phyloP scores from a whole-genome alignment of 2,888 invertebrate genomes.

The Caenorhabditis drosophilae region DNA sequence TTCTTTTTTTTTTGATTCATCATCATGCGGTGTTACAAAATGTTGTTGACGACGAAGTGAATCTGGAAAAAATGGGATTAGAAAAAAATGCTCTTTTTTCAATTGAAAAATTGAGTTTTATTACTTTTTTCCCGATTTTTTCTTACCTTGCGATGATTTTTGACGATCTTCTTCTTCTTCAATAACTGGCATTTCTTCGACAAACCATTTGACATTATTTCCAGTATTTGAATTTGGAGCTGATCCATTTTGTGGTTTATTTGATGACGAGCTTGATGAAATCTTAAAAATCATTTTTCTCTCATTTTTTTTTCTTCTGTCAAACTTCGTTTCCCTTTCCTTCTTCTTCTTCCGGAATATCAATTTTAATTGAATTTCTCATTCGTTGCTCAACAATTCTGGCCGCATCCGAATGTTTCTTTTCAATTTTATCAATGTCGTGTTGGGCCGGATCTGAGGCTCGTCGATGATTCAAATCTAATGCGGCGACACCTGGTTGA shows the following conservation, averaged over 20 bases:
- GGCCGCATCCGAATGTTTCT: slow-evolving; percentile 1
- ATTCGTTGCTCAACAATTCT: not conserved
- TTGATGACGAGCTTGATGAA: slow-evolving; percentile 5
- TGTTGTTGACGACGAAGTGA: too few relatives aligned
- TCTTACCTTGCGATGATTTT: too few relatives aligned
- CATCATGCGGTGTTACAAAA: too few relatives aligned
- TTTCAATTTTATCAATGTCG: not conserved
- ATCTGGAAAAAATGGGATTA: too few relatives aligned
- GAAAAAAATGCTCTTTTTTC: too few relatives aligned
- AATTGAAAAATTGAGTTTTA: too few relatives aligned
- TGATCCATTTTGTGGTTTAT: too few relatives aligned
- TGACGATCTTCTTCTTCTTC: slow-evolving; percentile 37
- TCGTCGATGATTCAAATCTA: slow-evolving; percentile 27
- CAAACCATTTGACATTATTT: slow-evolving; percentile 35
- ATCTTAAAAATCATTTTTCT: slow-evolving; percentile 3
- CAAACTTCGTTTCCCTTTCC: too few relatives aligned
- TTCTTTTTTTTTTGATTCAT: too few relatives aligned
- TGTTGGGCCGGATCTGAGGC: not conserved
- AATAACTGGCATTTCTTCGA: slow-evolving; percentile 35
- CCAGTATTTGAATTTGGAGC: too few relatives aligned
- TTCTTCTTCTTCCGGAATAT: slow-evolving; percentile 16
- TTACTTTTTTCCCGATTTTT: too few relatives aligned
- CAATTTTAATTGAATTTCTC: slow-evolving; percentile 16
- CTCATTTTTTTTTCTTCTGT: not conserved
- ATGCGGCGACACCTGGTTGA: slow-evolving; percentile 26